These are phyloP conservation scores for Tyrophagus putrescentiae DNA, from an alignment of 1,140 invertebrate species.

Conservation along the genomic window DNA sequence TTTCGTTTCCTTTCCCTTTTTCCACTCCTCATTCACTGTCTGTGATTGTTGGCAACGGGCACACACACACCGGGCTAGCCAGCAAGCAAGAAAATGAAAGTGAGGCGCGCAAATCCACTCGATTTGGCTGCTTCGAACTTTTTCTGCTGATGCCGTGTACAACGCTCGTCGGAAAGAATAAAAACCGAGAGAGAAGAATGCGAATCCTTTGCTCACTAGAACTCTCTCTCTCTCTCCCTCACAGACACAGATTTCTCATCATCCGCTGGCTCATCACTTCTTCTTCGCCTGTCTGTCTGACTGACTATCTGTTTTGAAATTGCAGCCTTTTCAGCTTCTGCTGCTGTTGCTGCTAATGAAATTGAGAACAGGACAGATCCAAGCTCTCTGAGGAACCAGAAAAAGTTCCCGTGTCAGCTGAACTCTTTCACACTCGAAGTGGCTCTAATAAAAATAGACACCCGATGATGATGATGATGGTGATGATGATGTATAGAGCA, in stretches of 20 bases:
- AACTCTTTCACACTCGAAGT: background rate
- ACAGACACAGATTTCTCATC: too few relatives aligned
- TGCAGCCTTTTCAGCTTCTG: too few relatives aligned
- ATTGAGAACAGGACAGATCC: background rate
- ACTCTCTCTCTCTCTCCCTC: too few relatives aligned
- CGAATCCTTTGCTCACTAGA: background rate
- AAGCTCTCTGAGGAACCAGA: background rate
- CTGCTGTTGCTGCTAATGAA: background rate
- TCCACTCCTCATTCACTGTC: too few relatives aligned
- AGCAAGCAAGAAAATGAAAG: background rate
- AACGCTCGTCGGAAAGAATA: background rate
- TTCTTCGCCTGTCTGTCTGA: too few relatives aligned
- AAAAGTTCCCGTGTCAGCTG: background rate
- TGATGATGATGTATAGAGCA: too few relatives aligned
- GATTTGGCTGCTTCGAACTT: conserved; percentile 7
- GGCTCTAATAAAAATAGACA: background rate
- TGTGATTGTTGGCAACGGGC: too few relatives aligned
- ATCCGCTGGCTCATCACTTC: too few relatives aligned
- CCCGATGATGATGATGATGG: background rate
- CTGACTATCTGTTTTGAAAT: too few relatives aligned
- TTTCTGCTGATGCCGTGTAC: too few relatives aligned
- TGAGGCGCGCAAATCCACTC: background rate
- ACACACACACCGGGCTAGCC: background rate
- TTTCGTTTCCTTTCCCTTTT: too few relatives aligned
- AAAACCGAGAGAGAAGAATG: background rate